Conservation (phyloP, 2,113 vertebrate genomes). For the Alaudala cheleensis region DNA sequence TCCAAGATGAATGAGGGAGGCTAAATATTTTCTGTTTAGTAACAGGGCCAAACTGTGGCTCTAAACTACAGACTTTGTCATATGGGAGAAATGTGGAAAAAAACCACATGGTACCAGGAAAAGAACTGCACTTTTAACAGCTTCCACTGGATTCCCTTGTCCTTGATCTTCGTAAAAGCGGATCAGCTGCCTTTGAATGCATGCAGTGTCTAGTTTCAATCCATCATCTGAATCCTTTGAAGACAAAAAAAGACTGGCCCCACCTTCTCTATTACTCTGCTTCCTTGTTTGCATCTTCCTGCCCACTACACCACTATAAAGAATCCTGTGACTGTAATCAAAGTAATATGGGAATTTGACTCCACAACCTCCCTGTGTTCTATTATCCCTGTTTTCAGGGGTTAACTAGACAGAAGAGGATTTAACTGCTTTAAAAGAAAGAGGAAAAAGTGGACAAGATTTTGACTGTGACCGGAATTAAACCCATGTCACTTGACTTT, state of each 20-base stretch:
- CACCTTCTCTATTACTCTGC: background rate
- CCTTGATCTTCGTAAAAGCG: background rate
- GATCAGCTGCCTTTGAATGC: background rate
- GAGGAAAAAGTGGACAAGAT: background rate
- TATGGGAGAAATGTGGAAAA: background rate
- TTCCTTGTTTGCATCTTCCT: background rate
- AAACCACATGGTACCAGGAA: background rate
- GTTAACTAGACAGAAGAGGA: background rate
- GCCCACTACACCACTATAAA: background rate
- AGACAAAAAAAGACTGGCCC: background rate
- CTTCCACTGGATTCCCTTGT: background rate
- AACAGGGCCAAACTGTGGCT: background rate
- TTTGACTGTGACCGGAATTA: background rate
- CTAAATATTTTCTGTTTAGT: conserved; percentile 16
- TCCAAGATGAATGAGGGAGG: background rate
- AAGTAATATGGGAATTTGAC: background rate
- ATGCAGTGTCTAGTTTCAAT: background rate
- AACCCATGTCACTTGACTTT: background rate
- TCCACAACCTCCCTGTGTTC: background rate
- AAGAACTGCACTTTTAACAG: background rate
- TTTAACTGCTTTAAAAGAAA: background rate
- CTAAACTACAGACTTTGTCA: background rate
- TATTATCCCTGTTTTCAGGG: background rate
- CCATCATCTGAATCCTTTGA: background rate
- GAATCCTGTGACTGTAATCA: background rate